Evolutionary conservation across 2,888 invertebrate species (phyloP).

Genomic region (Nineta flava): DNA sequence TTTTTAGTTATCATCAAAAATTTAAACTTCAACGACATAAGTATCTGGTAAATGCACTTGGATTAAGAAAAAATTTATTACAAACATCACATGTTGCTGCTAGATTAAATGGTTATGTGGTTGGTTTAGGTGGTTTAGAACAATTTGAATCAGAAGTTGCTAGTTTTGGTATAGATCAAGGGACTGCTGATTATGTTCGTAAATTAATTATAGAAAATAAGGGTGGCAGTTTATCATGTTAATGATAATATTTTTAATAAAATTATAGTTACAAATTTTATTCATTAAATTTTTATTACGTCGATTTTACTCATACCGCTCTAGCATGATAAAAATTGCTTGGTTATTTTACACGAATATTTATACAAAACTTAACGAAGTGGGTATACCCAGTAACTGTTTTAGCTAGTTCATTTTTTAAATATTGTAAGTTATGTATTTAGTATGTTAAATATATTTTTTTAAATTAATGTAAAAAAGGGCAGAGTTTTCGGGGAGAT

Average conservation of each 20-base stretch:
- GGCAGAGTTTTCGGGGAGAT: too few relatives aligned
- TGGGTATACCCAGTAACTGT: too few relatives aligned
- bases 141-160: constrained; percentile 59
- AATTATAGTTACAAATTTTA: too few relatives aligned
- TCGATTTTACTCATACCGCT: too few relatives aligned
- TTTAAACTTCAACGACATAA: constrained; percentile 77
- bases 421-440: too few relatives aligned
- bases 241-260: constrained; percentile 17
- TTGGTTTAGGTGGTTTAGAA: constrained; percentile 54
- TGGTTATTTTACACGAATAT: too few relatives aligned
- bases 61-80: constrained; percentile 44
- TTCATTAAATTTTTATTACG: too few relatives aligned
- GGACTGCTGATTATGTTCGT: constrained; percentile 56
- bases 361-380: too few relatives aligned
- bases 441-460: too few relatives aligned
- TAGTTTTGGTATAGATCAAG: constrained; percentile 50
- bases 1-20: constrained; percentile 85
- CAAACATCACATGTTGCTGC: constrained; percentile 69
- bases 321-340: too few relatives aligned
- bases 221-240: constrained; percentile 64
- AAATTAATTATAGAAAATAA: constrained; percentile 55
- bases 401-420: too few relatives aligned
- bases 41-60: constrained; percentile 53
- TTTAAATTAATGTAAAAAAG: too few relatives aligned
- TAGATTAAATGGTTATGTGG: constrained; percentile 74